Evolutionary conservation across 2,797 vertebrate species (phyloP).

Genomic region (Erpetoichthys calabaricus): DNA sequence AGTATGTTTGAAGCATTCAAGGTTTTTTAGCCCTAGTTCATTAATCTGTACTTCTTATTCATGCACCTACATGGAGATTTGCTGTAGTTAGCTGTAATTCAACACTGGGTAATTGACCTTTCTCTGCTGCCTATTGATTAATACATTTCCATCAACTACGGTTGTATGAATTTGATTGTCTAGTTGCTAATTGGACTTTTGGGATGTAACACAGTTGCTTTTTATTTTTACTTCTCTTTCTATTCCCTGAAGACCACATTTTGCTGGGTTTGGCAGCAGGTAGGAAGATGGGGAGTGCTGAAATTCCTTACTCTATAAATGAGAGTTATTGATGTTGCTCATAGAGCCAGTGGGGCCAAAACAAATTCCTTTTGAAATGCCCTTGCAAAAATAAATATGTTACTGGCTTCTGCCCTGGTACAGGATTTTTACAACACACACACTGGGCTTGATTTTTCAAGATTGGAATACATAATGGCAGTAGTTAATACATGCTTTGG

Average conservation of each 20-base stretch:
- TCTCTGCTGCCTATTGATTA: constrained; percentile 4
- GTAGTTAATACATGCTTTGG: background rate
- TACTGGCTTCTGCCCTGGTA: background rate
- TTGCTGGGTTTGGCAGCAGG: constrained; percentile 1
- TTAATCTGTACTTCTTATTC: too few relatives aligned
- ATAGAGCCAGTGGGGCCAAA: background rate
- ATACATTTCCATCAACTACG: background rate
- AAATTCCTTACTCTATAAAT: constrained; percentile 1
- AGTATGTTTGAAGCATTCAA: background rate
- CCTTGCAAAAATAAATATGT: background rate
- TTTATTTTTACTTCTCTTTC: background rate
- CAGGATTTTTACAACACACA: too few relatives aligned
- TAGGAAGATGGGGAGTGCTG: background rate
- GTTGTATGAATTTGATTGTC: background rate
- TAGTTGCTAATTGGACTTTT: background rate
- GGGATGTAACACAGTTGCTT: background rate
- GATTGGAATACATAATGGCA: background rate
- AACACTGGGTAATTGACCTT: background rate
- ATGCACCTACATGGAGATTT: background rate
- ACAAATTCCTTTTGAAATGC: background rate
- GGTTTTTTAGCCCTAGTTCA: background rate
- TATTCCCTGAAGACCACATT: background rate
- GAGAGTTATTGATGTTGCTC: background rate
- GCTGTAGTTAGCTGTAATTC: background rate
- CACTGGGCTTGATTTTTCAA: background rate